phyloP scores from a whole-genome alignment of 1,140 invertebrate genomes.

The Sitobion miscanthi region DNA sequence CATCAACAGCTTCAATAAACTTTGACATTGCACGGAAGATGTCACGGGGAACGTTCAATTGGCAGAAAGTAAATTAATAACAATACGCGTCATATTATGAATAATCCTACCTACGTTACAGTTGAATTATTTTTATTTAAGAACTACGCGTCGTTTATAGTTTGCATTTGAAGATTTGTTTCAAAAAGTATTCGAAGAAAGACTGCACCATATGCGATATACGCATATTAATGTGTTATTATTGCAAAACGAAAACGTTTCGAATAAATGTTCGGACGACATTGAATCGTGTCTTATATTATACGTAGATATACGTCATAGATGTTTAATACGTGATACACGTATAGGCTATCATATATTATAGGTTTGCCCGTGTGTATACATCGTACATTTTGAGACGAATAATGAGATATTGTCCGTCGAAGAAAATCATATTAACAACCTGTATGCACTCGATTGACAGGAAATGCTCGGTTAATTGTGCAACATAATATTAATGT shows the following conservation, averaged over 20 bases:
- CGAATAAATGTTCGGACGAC: not conserved
- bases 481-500: slow-evolving; percentile 13
- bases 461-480: slow-evolving; percentile 34
- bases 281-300: not conserved
- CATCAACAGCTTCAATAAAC: not conserved
- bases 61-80: not conserved
- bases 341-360: not conserved
- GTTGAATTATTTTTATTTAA: not conserved
- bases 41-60: not conserved
- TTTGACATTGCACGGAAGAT: not conserved
- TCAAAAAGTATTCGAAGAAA: not conserved
- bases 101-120: not conserved
- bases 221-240: not conserved
- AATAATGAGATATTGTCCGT: not conserved
- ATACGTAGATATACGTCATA: not conserved
- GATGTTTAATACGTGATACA: no score
- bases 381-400: not conserved
- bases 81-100: not conserved
- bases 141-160: not conserved
- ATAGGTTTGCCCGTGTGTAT: not conserved
- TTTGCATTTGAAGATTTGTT: not conserved
- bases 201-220: not conserved
- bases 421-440: not conserved
- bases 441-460: not conserved
- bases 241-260: not conserved